These are phyloP conservation scores for Cartodere bifasciata DNA, from an alignment of 2,888 invertebrate species.

Conservation along the genomic window DNA sequence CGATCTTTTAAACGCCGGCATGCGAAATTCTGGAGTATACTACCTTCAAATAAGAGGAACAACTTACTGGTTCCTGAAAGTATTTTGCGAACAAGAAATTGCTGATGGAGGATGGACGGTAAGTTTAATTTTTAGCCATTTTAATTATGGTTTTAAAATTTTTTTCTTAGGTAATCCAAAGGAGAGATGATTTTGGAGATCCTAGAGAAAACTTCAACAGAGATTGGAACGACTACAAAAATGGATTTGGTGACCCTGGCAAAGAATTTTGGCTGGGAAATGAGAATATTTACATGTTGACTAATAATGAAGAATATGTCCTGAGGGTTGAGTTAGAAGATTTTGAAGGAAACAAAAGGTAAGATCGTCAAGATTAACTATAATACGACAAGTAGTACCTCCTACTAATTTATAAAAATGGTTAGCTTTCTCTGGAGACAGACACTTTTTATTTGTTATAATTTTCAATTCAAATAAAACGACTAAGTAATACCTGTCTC, in stretches of 20 bases:
- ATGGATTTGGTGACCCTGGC: slow-evolving; percentile 82
- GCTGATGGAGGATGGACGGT: slow-evolving; percentile 92
- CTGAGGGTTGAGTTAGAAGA: slow-evolving; percentile 80
- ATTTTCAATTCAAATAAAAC: too few relatives aligned
- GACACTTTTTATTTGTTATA: too few relatives aligned
- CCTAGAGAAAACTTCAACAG: slow-evolving; percentile 83
- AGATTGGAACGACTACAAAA: slow-evolving; percentile 87
- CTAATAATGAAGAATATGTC: slow-evolving; percentile 83
- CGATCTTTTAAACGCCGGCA: slow-evolving; percentile 72
- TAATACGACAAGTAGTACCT: too few relatives aligned
- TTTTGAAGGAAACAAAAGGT: slow-evolving; percentile 87
- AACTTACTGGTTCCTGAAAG: slow-evolving; percentile 86
- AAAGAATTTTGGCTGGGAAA: slow-evolving; percentile 90
- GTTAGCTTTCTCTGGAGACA: too few relatives aligned
- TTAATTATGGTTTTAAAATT: background rate
- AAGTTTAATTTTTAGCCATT: slow-evolving; percentile 38
- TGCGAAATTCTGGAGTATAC: slow-evolving; percentile 78
- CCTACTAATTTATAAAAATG: too few relatives aligned
- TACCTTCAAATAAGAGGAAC: slow-evolving; percentile 83
- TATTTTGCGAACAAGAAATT: slow-evolving; percentile 79
- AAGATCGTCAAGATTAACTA: too few relatives aligned
- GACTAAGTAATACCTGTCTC: too few relatives aligned
- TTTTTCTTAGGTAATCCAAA: slow-evolving; percentile 65
- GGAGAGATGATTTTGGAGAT: slow-evolving; percentile 77
- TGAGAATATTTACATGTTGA: slow-evolving; percentile 86